Percentiles rank a stretch among this genome's conserved stretches.
These are phyloP conservation scores for Mastacembelus armatus DNA, from an alignment of 2,797 vertebrate species.

Conservation along the genomic window DNA sequence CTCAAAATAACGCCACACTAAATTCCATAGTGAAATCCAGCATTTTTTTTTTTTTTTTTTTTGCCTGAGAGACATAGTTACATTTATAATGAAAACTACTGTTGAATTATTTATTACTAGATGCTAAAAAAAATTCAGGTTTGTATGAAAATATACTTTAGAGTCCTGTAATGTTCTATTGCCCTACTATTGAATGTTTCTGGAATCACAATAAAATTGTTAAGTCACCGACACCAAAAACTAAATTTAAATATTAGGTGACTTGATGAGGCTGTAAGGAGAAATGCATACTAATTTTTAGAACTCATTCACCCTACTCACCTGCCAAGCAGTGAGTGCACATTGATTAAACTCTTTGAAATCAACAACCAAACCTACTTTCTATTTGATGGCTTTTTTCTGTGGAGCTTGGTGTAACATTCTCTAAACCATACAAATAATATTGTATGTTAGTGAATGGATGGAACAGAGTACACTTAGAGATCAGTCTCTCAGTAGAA, in stretches of 20 bases:
- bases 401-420: constrained; percentile 43
- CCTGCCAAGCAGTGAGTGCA: background rate
- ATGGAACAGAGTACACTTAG: constrained; percentile 43
- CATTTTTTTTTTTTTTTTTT: background rate
- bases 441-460: constrained; percentile 3
- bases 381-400: background rate
- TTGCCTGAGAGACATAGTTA: background rate
- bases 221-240: background rate
- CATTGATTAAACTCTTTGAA: background rate
- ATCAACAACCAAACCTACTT: background rate
- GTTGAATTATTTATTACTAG: background rate
- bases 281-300: background rate
- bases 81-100: background rate
- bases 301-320: background rate
- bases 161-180: background rate
- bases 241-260: background rate
- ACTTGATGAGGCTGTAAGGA: background rate
- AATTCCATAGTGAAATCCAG: constrained; percentile 30
- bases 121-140: too few species aligned
- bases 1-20: constrained; percentile 23
- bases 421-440: constrained; percentile 15
- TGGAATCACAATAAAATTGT: constrained; percentile 5
- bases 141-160: background rate
- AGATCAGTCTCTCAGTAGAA: constrained; percentile 50
- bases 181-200: background rate